Evolutionary conservation across 2,888 invertebrate species (phyloP), one percentile per base, ranked within the genome.

Genomic region (Heliconius aoede): DNA sequence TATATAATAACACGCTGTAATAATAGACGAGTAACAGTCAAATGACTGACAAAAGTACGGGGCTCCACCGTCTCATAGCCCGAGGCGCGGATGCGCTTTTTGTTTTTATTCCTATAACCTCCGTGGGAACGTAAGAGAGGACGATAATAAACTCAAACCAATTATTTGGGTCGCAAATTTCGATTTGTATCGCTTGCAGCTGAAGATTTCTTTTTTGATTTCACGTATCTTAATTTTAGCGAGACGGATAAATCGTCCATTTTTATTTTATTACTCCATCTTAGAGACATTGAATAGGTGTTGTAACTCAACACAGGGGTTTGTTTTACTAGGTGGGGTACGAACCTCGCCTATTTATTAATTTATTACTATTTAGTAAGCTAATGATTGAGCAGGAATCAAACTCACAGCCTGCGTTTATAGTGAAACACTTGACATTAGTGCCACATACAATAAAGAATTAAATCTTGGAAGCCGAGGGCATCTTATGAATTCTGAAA

Each of bases 11-110:
- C 90, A 87, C 80, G 85, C 82, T 82, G 81, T 92, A 92, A 93
- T 92, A 87, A 92, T 90, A 91, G 88, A 86, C 85, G 87, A 85
- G 84, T 86, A 82, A 88, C 88, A 90, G 92, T 92, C 92, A 91
- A 89, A 89, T 86, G 85, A 88, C 90, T 90, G 89, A 91, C 84
- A 88, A 89, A 90, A 90, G 88, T 85, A 83, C 79, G 85, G 85
- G 86, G 87, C 87, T 88, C 84, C 85, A 81, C 84, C 84, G 86
- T 88, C 87, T 86, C 89, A 89, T 89, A 85, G 92, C 93, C 89
- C 79, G 86, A 85, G 91, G 94, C 93, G 84, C 93, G 92, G 92
- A 92, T 92, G 90, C 85, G 81, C 76, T 76, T 76, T 78, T 79
- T 83, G 81, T 81, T 81, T 81, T 76, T 79, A 76, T 46, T 46